Evolutionary conservation across 2,113 vertebrate genomes (phyloP).

Genomic region (Vanacampus margaritifer): DNA sequence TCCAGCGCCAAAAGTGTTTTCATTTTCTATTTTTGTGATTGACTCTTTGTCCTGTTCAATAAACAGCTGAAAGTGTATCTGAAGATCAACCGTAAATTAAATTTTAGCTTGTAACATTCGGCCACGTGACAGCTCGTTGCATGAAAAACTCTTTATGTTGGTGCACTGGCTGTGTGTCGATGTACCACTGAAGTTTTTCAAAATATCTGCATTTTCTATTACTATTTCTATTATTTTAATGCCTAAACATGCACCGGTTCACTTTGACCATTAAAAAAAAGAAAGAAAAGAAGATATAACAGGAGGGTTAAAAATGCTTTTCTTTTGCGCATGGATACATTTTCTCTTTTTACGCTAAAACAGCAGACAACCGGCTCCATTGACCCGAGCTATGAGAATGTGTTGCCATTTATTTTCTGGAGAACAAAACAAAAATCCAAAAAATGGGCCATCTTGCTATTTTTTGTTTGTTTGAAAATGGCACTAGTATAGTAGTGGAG

Average conservation of each 20-base stretch:
- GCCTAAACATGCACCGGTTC: neutral
- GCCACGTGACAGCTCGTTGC: no score
- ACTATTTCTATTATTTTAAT: neutral
- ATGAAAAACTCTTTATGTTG: no score
- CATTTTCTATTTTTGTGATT: no score
- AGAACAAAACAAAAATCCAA: conserved; percentile 74
- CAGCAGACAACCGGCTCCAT: conserved; percentile 30
- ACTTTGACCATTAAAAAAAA: neutral
- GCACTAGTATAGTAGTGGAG: conserved; percentile 70
- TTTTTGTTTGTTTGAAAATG: conserved; percentile 66
- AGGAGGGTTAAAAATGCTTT: neutral
- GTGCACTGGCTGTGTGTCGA: no score
- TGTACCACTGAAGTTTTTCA: no score
- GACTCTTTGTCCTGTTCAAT: no score
- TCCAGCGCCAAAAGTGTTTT: no score
- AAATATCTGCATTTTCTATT: no score
- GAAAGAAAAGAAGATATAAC: neutral
- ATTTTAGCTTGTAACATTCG: no score
- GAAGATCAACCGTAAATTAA: no score
- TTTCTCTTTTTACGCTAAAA: conserved; percentile 36
- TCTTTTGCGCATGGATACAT: neutral
- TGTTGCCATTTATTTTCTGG: conserved; percentile 65
- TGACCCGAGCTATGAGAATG: conserved; percentile 46
- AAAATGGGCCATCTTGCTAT: conserved; percentile 60
- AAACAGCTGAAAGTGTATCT: no score